Base-by-base conservation (phyloP, 2,888 invertebrate species). In the Cheilosia vernalis region DNA sequence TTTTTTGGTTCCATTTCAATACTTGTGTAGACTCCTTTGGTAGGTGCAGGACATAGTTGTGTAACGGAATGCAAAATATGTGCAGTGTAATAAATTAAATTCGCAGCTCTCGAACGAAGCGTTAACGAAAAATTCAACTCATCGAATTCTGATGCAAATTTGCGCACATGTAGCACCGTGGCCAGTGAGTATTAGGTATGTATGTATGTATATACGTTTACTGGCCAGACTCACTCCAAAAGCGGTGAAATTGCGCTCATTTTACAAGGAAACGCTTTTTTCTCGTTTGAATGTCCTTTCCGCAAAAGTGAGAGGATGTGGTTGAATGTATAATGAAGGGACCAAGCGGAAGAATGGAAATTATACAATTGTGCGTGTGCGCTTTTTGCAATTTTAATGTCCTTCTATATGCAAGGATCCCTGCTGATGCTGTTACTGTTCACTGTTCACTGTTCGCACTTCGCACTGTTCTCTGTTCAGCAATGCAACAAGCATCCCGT, bases 81-180 rank as follows among this genome's bases (percentile, higher is more conserved):
- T 79, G 73, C 84, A 67, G 53, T 73, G 74, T 74, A 84, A 84
- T 79, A 84, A 84, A 79, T 84, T 79, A 74, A 84, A 84, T 79
- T 74, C 74, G 53, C 33, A 70, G 63, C 74, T 55, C 27, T 44
- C 44, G 58, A 51, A 73, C 47, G 30, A 40, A 58, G 42, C 19
- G 24, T 40, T 27, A 76, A 70, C 30, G 6, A 51, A 64, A 64
- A 17, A 17, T 53, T 10, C 70, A 47, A 53, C 72, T 72, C 84
- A 79, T 84, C 74, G 84, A 79, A 78, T 70, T 79, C 79, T 74
- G 78, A 74, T 79, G 73, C 66, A 74, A 79, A 84, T 74, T 79
- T 67, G 47, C 47, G 51, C 67, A 78, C 63, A 21, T 73, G 78
- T 44, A 51, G 51, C 55, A 72, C 33, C 40, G 44, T 61, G 42